Evolutionary conservation across 2,113 vertebrate genomes (phyloP), one percentile per base, ranked within the genome.

Genomic region (Tragelaphus strepsiceros): DNA sequence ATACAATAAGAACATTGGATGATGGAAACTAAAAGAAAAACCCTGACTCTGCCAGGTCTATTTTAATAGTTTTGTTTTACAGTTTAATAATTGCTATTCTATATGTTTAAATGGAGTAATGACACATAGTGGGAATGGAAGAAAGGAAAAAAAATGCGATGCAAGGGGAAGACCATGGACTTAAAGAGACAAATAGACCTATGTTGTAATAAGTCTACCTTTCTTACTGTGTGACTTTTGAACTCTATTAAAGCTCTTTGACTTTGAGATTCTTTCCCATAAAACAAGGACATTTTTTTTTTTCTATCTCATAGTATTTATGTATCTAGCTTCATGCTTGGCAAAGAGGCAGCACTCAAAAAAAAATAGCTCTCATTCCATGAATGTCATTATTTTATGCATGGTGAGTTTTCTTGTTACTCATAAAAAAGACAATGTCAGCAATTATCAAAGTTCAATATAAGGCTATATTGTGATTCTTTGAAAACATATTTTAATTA

Each of bases 401-500:
- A 24, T 43, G 15, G 28, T 62, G 58, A n/a, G 39, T 58, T 95
- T 97, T 96, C 83, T 90, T 90, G 14, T 95, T 67, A 92, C 39
- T 56, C 59, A 71, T 59, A 96, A 46, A 91, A 88, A 78, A 46
- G 26, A 78, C 19, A 64, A 15, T 10, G 6, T 83, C 78, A 96
- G 61, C 84, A 95, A 59, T 82, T 89, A 89, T 94, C 30, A 78
- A 96, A 93, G 87, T 97, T 93, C 78, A 93, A 28, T 95, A 19
- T 88, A 89, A 97, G 43, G n/a, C 85, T 92, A 93, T 39, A 54
- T 49, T 7, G 17, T 54, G 3, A 7, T 78, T 93, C 26, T 78
- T 90, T 88, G 39, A 84, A 96, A 96, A 64, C n/a, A 24, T 84
- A 46, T 84, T 93, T 49, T 62, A 89, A 97, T 97, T 94, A 97